A percentile compares a stretch with the other conserved stretches of the same genome.
phyloP scores from a whole-genome alignment of 2,888 invertebrate species.

The Ectropis crepuscularia region DNA sequence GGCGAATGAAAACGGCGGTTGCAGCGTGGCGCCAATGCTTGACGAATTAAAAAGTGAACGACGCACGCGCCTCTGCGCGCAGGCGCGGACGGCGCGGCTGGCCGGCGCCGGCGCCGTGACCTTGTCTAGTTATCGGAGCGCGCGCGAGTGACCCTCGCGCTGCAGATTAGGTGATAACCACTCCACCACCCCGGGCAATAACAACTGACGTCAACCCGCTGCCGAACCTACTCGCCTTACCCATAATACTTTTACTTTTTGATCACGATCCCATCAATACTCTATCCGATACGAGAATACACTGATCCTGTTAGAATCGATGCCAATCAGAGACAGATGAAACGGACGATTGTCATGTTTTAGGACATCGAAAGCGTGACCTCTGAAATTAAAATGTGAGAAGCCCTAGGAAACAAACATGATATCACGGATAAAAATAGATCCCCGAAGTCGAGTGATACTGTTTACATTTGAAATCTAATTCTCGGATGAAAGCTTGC shows the following conservation, averaged over 20 bases:
- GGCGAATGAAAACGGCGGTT: too few relatives aligned
- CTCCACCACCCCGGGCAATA: conserved; percentile 41
- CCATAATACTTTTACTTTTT: conserved; percentile 19
- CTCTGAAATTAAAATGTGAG: conserved; percentile 61
- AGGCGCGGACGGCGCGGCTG: conserved; percentile 62
- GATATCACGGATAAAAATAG: conserved; percentile 78
- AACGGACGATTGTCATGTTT: conserved; percentile 31
- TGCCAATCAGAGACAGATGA: not conserved
- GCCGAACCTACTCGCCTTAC: conserved; percentile 9
- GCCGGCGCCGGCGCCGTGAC: conserved; percentile 80
- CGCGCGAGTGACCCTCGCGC: conserved; percentile 76
- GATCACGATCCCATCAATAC: not conserved
- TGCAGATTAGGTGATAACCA: conserved; percentile 71
- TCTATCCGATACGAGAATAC: not conserved
- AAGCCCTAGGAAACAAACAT: conserved; percentile 63
- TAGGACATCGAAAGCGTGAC: conserved; percentile 50
- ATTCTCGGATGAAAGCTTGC: conserved; percentile 56
- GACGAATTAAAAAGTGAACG: conserved; percentile 81
- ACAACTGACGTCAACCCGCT: conserved; percentile 27
- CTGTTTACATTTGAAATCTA: conserved; percentile 67
- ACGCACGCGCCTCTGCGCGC: conserved; percentile 70
- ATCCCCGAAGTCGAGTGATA: conserved; percentile 64
- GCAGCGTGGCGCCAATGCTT: conserved; percentile 67
- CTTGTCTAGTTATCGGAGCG: conserved; percentile 77
- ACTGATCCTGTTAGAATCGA: not conserved